These are phyloP conservation scores for Cerastis leucographa DNA, from an alignment of 2,888 invertebrate species.

Conservation along the genomic window DNA sequence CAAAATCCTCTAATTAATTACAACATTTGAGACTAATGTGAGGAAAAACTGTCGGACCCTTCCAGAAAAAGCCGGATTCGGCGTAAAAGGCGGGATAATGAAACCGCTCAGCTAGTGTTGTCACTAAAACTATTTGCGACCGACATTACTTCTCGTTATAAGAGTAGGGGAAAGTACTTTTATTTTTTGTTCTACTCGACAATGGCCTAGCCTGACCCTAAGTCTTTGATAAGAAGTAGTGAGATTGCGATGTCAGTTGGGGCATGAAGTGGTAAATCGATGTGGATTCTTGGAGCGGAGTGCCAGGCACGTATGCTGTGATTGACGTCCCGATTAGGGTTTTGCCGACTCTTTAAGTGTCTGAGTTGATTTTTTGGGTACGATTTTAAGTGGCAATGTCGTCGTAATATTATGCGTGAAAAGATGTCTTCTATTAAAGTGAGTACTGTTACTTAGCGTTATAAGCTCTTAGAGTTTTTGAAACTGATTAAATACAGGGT, in stretches of 20 bases:
- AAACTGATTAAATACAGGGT: not conserved
- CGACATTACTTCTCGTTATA: constrained; percentile 55
- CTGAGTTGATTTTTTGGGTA: not conserved
- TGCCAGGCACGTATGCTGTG: not conserved
- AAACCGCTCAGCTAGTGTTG: constrained; percentile 38
- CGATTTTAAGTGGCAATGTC: not conserved
- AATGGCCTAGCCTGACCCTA: not conserved
- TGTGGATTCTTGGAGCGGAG: constrained; percentile 15
- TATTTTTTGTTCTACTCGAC: constrained; percentile 28
- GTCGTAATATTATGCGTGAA: not conserved
- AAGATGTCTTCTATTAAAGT: not conserved
- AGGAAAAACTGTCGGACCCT: constrained; percentile 41
- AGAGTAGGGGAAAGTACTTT: constrained; percentile 36
- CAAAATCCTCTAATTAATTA: constrained; percentile 44
- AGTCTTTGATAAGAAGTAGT: constrained; percentile 8
- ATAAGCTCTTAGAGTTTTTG: not conserved
- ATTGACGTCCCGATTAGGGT: constrained; percentile 28
- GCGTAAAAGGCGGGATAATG: constrained; percentile 41
- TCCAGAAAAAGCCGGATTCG: constrained; percentile 34
- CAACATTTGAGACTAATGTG: constrained; percentile 43
- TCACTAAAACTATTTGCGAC: constrained; percentile 46
- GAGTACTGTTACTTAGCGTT: not conserved
- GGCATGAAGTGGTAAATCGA: constrained; percentile 30
- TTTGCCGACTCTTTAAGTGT: constrained; percentile 5
- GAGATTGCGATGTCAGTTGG: constrained; percentile 8